Conservation (phyloP, 2,888 invertebrate species). For the Ommatoiulus sabulosus region DNA sequence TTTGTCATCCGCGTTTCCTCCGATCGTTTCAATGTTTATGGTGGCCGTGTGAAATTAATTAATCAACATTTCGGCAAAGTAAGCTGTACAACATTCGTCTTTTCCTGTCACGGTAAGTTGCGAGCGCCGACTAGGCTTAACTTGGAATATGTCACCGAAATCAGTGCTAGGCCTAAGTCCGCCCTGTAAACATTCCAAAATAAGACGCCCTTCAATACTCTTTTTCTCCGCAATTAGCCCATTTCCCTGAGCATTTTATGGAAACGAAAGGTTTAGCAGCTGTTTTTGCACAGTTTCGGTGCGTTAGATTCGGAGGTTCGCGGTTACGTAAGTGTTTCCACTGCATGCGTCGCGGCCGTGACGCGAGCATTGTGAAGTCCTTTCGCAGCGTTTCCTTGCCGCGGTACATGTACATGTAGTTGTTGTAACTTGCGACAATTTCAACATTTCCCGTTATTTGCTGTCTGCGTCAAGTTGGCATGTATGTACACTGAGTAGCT, state of each 20-base stretch:
- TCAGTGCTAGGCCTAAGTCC: neutral
- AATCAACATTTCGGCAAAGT: neutral
- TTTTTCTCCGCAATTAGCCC: neutral
- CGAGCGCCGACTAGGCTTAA: neutral
- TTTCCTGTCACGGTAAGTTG: neutral
- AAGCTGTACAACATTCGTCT: neutral
- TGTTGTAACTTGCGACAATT: too few relatives aligned
- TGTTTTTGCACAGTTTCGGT: neutral
- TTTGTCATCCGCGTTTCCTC: neutral
- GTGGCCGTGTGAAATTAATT: neutral
- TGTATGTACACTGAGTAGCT: too few relatives aligned
- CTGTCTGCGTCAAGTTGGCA: too few relatives aligned
- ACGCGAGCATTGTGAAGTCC: too few relatives aligned
- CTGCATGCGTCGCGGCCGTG: too few relatives aligned
- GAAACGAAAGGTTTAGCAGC: neutral
- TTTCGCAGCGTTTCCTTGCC: too few relatives aligned
- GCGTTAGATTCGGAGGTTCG: neutral
- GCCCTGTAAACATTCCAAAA: conserved; percentile 19
- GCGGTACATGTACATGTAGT: too few relatives aligned
- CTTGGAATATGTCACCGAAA: neutral
- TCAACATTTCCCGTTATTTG: too few relatives aligned
- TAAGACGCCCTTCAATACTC: neutral
- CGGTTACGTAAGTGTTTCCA: too few relatives aligned
- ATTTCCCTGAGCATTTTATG: too few relatives aligned
- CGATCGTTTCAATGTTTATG: neutral